Conservation (phyloP, 2,888 invertebrate species). For the Latheticus oryzae region DNA sequence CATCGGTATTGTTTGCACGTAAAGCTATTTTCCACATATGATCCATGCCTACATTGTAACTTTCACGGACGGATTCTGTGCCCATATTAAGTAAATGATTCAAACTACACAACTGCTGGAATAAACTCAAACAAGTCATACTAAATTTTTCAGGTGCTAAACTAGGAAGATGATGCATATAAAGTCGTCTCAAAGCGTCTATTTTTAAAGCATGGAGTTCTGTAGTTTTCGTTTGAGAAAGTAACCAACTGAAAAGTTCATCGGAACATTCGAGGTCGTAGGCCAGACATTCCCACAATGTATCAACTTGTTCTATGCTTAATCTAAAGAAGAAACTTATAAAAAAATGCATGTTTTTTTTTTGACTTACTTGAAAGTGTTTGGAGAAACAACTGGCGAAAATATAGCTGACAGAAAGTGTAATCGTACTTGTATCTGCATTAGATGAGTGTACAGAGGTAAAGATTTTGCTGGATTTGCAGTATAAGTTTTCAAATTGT, state of each 20-base stretch:
- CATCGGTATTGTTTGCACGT: slow-evolving; percentile 90
- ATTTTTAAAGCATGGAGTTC: slow-evolving; percentile 92
- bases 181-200: slow-evolving; percentile 88
- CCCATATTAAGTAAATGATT: slow-evolving; percentile 79
- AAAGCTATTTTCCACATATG: slow-evolving; percentile 95
- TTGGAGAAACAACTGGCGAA: slow-evolving; percentile 90
- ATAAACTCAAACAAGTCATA: slow-evolving; percentile 90
- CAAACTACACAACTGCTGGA: slow-evolving; percentile 90
- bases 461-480: slow-evolving; percentile 61
- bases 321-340: slow-evolving; percentile 66
- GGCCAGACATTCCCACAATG: slow-evolving; percentile 91
- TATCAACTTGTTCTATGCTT: slow-evolving; percentile 89
- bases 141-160: slow-evolving; percentile 90
- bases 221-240: slow-evolving; percentile 91
- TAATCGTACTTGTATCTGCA: slow-evolving; percentile 90
- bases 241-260: slow-evolving; percentile 92
- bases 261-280: slow-evolving; percentile 88
- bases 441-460: slow-evolving; percentile 78
- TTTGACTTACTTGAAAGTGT: slow-evolving; percentile 78
- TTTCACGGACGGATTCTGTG: slow-evolving; percentile 55
- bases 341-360: neutral
- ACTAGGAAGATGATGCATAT: slow-evolving; percentile 89
- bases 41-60: slow-evolving; percentile 87
- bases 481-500: slow-evolving; percentile 83
- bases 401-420: slow-evolving; percentile 94